These are phyloP conservation scores for Neoarius graeffei DNA, from an alignment of 2,113 vertebrate genomes.

Conservation along the genomic window DNA sequence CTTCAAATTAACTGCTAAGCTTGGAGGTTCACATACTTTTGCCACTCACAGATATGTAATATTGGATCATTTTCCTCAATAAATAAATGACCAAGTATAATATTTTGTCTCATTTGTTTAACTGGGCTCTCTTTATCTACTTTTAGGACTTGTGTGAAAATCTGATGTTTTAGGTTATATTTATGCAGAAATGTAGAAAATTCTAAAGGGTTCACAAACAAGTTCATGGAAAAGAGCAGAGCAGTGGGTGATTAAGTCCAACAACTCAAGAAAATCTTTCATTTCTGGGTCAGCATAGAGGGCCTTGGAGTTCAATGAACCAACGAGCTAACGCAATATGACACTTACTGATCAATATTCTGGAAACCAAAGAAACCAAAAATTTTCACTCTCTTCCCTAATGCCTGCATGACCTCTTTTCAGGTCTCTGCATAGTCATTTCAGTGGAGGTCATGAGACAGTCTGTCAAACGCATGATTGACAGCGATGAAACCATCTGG, in stretches of 20 bases:
- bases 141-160: too few species aligned
- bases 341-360: slow-evolving; percentile 24
- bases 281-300: neutral
- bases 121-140: too few species aligned
- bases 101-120: too few species aligned
- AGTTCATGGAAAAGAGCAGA: neutral
- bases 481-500: slow-evolving; percentile 92
- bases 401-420: slow-evolving; percentile 23
- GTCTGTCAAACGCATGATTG: slow-evolving; percentile 94
- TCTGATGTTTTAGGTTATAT: too few species aligned
- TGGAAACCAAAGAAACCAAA: slow-evolving; percentile 29
- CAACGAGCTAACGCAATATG: neutral
- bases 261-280: neutral
- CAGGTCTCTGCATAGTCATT: slow-evolving; percentile 94
- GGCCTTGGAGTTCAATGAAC: neutral
- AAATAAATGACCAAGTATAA: too few species aligned
- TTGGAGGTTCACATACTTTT: too few species aligned
- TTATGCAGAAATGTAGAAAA: too few species aligned
- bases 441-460: slow-evolving; percentile 96
- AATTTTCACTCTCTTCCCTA: neutral
- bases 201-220: neutral
- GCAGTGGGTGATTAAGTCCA: neutral
- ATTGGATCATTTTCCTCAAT: too few species aligned
- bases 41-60: too few species aligned
- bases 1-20: too few species aligned